Percentiles rank a stretch among this genome's conserved stretches.
Evolutionary conservation across 2,113 vertebrate species (phyloP).

Genomic region (Gadus chalcogrammus): DNA sequence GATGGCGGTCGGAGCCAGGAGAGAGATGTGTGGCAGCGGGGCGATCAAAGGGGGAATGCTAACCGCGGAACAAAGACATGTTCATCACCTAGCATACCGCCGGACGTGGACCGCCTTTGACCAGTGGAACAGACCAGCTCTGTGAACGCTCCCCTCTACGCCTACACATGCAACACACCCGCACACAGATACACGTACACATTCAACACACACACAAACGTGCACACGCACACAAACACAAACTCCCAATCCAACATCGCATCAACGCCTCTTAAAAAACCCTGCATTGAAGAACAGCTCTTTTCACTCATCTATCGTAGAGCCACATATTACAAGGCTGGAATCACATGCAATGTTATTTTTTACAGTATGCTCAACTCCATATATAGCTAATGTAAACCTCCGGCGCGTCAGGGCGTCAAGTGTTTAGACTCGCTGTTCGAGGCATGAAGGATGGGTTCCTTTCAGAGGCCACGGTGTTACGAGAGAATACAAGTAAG

Average conservation of each 20-base stretch:
- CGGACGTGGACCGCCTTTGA: no score
- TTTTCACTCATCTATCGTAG: slow-evolving; percentile 10
- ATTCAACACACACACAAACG: neutral
- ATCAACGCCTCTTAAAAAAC: neutral
- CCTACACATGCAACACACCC: no score
- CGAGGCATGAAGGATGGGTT: neutral
- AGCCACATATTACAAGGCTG: slow-evolving; percentile 20
- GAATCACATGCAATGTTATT: slow-evolving; percentile 29
- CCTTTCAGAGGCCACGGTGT: neutral
- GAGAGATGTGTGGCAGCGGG: neutral
- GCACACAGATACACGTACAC: neutral
- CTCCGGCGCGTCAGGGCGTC: neutral
- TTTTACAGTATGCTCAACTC: slow-evolving; percentile 20
- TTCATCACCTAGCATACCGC: neutral
- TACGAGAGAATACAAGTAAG: neutral
- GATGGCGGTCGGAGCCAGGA: neutral
- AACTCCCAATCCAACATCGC: neutral
- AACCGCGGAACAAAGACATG: neutral
- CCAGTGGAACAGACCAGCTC: no score
- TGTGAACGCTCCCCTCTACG: no score
- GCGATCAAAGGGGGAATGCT: neutral
- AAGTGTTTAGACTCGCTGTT: no score
- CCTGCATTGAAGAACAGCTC: neutral
- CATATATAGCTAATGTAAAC: slow-evolving; percentile 13
- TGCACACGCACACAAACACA: neutral